Evolutionary conservation across 1,140 invertebrate species (phyloP).

Genomic region (Megalopta genalis): DNA sequence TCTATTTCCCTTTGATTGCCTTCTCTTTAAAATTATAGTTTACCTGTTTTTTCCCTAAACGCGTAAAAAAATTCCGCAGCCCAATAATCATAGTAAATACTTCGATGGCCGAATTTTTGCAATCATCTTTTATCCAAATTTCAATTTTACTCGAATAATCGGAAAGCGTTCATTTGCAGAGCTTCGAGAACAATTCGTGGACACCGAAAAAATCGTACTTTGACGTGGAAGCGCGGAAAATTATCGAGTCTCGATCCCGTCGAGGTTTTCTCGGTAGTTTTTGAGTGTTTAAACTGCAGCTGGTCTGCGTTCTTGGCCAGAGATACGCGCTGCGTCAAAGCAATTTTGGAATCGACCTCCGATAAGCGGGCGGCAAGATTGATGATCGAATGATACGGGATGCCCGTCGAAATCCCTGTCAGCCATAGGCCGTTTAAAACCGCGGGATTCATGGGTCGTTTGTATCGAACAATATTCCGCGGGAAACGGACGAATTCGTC

Average conservation of each 20-base stretch:
- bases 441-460: conserved; percentile 56
- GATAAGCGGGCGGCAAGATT: conserved; percentile 59
- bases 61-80: no score
- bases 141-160: no score
- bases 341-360: conserved; percentile 56
- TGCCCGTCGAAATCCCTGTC: conserved; percentile 56
- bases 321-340: conserved; percentile 14
- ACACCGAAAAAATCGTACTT: no score
- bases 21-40: no score
- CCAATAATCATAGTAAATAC: no score
- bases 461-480: conserved; percentile 50
- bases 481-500: conserved; percentile 28
- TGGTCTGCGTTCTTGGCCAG: not conserved
- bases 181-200: no score
- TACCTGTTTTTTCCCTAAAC: no score
- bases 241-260: not conserved
- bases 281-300: not conserved
- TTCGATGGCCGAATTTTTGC: no score
- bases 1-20: no score
- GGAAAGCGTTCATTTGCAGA: no score
- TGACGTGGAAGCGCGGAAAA: no score
- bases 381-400: conserved; percentile 62
- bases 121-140: no score
- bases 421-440: conserved; percentile 58
- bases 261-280: not conserved